phyloP scores from a whole-genome alignment of 2,888 invertebrate genomes.

The Exephanes ischioxanthus region DNA sequence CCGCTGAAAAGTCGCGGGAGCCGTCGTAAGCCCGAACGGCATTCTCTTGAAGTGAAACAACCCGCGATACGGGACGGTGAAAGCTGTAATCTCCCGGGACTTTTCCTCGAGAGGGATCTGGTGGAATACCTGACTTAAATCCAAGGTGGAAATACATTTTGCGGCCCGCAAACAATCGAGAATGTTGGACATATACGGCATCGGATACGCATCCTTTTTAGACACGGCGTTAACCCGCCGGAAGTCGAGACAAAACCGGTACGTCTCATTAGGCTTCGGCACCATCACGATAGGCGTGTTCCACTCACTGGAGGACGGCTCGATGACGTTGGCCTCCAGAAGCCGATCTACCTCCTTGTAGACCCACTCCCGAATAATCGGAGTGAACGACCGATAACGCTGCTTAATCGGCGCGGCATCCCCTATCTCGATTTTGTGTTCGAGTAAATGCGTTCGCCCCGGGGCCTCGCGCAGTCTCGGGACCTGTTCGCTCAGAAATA shows the following conservation, averaged over 20 bases:
- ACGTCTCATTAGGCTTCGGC: slow-evolving; percentile 29
- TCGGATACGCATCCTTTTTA: slow-evolving; percentile 19
- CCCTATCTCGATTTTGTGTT: slow-evolving; percentile 46
- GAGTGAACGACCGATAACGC: slow-evolving; percentile 56
- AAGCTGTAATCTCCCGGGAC: slow-evolving; percentile 68
- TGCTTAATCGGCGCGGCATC: slow-evolving; percentile 51
- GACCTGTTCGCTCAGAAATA: slow-evolving; percentile 2
- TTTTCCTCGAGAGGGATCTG: slow-evolving; percentile 64
- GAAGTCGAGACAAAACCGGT: slow-evolving; percentile 76
- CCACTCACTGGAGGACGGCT: slow-evolving; percentile 72
- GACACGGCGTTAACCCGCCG: slow-evolving; percentile 76
- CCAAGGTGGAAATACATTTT: slow-evolving; percentile 66
- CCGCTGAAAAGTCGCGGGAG: slow-evolving; percentile 70
- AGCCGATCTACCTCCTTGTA: slow-evolving; percentile 75
- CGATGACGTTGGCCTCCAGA: slow-evolving; percentile 66
- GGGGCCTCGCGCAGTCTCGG: background rate
- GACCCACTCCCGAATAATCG: slow-evolving; percentile 43
- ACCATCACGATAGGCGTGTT: slow-evolving; percentile 74
- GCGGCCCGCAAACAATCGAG: slow-evolving; percentile 66
- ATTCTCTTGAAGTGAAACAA: slow-evolving; percentile 68
- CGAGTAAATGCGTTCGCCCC: background rate
- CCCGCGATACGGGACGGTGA: slow-evolving; percentile 69
- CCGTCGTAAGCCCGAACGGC: slow-evolving; percentile 61
- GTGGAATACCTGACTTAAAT: slow-evolving; percentile 66
- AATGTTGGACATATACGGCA: slow-evolving; percentile 73